These are phyloP conservation scores for Vulpes vulpes DNA, from an alignment of 2,113 vertebrate species.

Conservation along the genomic window DNA sequence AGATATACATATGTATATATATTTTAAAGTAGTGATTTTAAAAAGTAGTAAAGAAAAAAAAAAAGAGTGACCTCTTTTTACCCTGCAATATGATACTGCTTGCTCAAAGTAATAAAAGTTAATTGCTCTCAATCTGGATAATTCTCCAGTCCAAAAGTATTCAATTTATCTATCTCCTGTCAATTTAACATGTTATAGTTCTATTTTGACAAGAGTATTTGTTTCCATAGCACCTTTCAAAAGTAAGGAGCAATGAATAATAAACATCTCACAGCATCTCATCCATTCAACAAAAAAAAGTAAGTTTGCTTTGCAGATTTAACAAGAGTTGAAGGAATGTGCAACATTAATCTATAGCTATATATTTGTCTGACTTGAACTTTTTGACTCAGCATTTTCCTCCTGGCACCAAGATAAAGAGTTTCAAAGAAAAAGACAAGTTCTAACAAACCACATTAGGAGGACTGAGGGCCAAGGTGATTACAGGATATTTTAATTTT, in stretches of 20 bases:
- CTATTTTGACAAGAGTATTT: constrained; percentile 58
- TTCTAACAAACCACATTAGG: background rate
- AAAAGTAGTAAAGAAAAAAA: background rate
- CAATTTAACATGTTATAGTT: constrained; percentile 14
- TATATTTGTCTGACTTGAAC: background rate
- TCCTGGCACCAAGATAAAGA: background rate
- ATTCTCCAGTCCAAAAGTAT: constrained; percentile 33
- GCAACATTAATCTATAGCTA: background rate
- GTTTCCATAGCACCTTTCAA: constrained; percentile 55
- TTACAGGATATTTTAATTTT: background rate
- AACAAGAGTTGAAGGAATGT: constrained; percentile 50
- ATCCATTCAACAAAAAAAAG: constrained; percentile 48
- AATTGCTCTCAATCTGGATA: constrained; percentile 55
- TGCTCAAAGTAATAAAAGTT: constrained; percentile 64
- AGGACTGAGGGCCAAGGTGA: background rate
- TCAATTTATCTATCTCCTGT: background rate
- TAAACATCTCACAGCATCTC: background rate
- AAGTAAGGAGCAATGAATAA: constrained; percentile 55
- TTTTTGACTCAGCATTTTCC: constrained; percentile 9
- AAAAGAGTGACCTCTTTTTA: constrained; percentile 25
- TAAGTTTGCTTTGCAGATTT: constrained; percentile 26
- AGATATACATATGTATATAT: background rate
- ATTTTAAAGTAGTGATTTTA: background rate
- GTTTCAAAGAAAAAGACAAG: constrained; percentile 15
- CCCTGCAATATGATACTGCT: constrained; percentile 28